Evolutionary conservation across 2,888 invertebrate genomes (phyloP).

Genomic region (Hypena proboscidalis): DNA sequence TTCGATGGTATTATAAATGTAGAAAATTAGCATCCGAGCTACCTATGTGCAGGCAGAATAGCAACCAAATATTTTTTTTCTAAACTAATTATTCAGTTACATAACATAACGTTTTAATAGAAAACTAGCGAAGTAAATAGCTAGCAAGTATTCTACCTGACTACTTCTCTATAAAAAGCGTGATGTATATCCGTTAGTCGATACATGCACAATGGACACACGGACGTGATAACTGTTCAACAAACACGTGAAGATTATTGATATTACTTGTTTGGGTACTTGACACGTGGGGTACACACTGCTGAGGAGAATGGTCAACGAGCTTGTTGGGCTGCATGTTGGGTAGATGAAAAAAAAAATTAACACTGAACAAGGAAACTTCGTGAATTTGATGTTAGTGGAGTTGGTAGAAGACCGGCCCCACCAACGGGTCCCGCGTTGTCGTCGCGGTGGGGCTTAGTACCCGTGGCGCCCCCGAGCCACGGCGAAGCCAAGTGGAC

Average conservation of each 20-base stretch:
- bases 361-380: too few species aligned
- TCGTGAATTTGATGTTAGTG: neutral
- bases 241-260: constrained; percentile 45
- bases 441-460: too few species aligned
- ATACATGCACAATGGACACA: constrained; percentile 37
- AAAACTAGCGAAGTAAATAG: too few species aligned
- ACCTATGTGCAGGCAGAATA: too few species aligned
- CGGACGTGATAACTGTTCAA: constrained; percentile 41
- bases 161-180: constrained; percentile 12
- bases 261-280: constrained; percentile 44
- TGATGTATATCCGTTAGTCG: constrained; percentile 32
- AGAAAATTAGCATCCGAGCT: too few species aligned
- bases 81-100: too few species aligned
- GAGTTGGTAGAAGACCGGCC: neutral
- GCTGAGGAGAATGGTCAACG: neutral
- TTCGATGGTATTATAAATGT: too few species aligned
- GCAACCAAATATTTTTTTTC: too few species aligned
- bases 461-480: too few species aligned
- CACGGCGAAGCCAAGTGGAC: too few species aligned
- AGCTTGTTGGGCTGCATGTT: constrained; percentile 4
- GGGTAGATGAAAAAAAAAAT: neutral
- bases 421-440: too few species aligned
- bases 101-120: too few species aligned
- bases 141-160: neutral
- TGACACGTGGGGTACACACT: constrained; percentile 34